phyloP scores from a whole-genome alignment of 2,113 vertebrate species.

The Notiomystis cincta region DNA sequence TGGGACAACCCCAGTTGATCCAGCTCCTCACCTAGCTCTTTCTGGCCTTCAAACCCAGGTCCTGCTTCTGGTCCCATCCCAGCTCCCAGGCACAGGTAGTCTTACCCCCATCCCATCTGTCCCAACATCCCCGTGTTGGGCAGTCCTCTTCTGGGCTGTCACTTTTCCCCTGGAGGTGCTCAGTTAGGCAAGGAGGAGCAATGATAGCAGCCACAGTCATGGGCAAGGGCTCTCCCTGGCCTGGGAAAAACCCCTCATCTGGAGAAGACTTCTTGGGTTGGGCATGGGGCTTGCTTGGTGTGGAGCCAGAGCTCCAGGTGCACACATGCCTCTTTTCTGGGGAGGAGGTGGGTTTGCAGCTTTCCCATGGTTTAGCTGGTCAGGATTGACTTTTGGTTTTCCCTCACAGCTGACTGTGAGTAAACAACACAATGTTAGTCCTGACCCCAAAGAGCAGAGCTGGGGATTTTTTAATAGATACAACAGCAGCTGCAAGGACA shows the following conservation, averaged over 20 bases:
- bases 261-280: not conserved
- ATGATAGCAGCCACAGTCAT: rapidly evolving
- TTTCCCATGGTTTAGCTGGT: not conserved
- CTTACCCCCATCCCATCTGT: not conserved
- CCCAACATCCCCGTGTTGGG: rapidly evolving
- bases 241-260: not conserved
- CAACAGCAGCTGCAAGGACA: not conserved
- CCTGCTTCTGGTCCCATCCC: not conserved
- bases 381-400: not conserved
- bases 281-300: not conserved
- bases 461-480: not conserved
- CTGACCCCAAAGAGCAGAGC: not conserved
- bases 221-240: not conserved
- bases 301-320: not conserved
- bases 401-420: not conserved
- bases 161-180: rapidly evolving
- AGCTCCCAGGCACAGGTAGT: not conserved
- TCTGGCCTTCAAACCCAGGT: not conserved
- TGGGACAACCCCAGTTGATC: not conserved
- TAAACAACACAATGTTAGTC: not conserved
- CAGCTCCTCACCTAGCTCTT: not conserved
- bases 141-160: not conserved
- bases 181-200: not conserved
- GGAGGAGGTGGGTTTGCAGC: not conserved
- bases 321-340: rapidly evolving